These are phyloP conservation scores for Amblyraja radiata DNA, from an alignment of 2,797 vertebrate species.

Conservation along the genomic window DNA sequence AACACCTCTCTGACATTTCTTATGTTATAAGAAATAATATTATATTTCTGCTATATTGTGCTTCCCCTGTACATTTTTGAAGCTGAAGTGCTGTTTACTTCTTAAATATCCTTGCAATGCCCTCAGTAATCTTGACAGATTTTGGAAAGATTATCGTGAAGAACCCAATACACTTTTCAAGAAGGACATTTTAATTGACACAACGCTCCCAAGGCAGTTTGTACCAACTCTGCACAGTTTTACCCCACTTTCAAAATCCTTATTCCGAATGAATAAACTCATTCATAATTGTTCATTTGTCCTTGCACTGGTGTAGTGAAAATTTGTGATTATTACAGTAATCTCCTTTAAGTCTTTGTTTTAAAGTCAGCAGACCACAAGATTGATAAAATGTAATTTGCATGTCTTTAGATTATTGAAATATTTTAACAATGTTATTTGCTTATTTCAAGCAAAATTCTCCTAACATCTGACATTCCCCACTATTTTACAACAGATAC, in stretches of 20 bases:
- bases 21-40: neutral
- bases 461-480: neutral
- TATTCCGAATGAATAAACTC: neutral
- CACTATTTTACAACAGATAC: neutral
- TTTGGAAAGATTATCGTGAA: neutral
- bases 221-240: neutral
- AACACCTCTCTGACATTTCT: neutral
- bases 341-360: neutral
- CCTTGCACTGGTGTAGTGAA: conserved; percentile 18
- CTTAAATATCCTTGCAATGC: neutral
- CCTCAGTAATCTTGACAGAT: neutral
- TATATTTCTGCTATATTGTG: neutral
- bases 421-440: neutral
- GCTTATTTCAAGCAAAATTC: neutral
- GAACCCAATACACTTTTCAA: neutral
- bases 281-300: conserved; percentile 33
- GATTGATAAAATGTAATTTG: neutral
- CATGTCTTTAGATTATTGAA: neutral
- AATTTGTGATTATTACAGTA: conserved; percentile 30
- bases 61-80: neutral
- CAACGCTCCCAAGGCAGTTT: neutral
- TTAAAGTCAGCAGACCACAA: neutral
- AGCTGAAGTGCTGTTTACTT: neutral
- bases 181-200: conserved; percentile 23
- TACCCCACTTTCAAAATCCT: neutral